phyloP scores from a whole-genome alignment of 2,113 vertebrate genomes.

The Gymnogyps californianus region DNA sequence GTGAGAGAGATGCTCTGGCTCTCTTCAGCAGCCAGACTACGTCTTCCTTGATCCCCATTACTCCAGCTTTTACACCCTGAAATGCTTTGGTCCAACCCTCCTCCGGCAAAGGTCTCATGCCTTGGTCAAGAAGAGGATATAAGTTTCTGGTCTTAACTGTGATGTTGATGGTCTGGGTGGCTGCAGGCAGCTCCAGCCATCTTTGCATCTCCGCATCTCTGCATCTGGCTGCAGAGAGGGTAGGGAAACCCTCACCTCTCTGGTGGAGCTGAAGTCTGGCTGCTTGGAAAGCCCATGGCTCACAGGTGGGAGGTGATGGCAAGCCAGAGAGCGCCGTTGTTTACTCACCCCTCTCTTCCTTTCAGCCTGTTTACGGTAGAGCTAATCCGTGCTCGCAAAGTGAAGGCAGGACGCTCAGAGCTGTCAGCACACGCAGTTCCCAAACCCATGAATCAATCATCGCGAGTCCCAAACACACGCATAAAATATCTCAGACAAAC shows the following conservation, averaged over 20 bases:
- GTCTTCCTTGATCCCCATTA: accelerated
- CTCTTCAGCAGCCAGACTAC: background rate
- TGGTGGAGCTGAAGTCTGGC: background rate
- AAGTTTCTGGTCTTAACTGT: background rate
- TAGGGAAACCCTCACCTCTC: background rate
- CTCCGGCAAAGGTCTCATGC: background rate
- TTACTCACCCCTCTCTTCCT: background rate
- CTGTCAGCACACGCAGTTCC: background rate
- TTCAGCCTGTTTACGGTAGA: background rate
- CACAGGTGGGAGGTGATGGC: background rate
- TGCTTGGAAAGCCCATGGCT: background rate
- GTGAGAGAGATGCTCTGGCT: background rate
- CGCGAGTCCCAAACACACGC: background rate
- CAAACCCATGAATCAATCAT: background rate
- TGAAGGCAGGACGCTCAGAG: background rate
- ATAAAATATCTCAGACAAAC: background rate
- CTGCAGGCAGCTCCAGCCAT: background rate
- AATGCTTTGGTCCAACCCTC: background rate
- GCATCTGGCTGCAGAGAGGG: background rate
- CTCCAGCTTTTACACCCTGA: background rate
- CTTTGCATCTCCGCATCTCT: background rate
- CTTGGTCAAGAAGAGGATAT: background rate
- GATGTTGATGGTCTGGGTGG: background rate
- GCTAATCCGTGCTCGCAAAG: background rate
- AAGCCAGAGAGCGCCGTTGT: accelerated